phyloP scores from a whole-genome alignment of 1,140 invertebrate species.

The Drosophila equinoxialis region DNA sequence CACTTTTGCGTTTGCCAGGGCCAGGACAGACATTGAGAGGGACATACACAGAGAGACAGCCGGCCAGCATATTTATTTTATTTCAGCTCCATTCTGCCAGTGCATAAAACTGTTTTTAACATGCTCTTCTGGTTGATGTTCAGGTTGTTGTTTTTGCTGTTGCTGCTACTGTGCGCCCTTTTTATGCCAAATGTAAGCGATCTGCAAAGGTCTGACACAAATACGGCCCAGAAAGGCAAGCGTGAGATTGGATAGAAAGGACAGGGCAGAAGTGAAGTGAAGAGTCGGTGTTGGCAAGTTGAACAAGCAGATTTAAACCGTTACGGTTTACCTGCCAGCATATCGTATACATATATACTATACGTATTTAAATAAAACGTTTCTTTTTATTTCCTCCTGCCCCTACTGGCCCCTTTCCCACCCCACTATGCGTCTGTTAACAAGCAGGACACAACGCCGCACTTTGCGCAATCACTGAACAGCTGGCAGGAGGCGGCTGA shows the following conservation, averaged over 20 bases:
- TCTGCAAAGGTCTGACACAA: slow-evolving; percentile 67
- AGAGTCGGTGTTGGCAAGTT: slow-evolving; percentile 33
- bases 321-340: slow-evolving; percentile 77
- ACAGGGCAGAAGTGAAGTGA: neutral
- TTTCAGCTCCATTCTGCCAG: slow-evolving; percentile 68
- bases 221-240: slow-evolving; percentile 35
- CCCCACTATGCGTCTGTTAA: slow-evolving; percentile 14
- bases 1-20: slow-evolving; percentile 70
- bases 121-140: slow-evolving; percentile 46
- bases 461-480: slow-evolving; percentile 71
- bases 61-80: slow-evolving; percentile 73
- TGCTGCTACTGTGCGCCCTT: slow-evolving; percentile 53
- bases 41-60: slow-evolving; percentile 23
- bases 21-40: slow-evolving; percentile 17
- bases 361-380: slow-evolving; percentile 74
- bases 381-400: slow-evolving; percentile 34
- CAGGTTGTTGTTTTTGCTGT: slow-evolving; percentile 24
- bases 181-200: slow-evolving; percentile 80
- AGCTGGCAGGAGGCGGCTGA: slow-evolving; percentile 32
- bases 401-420: neutral
- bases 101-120: slow-evolving; percentile 78
- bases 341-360: slow-evolving; percentile 21
- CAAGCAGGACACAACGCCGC: slow-evolving; percentile 70
- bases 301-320: slow-evolving; percentile 74
- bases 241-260: neutral